These are phyloP conservation scores for Ametastegia equiseti DNA, from an alignment of 2,888 invertebrate species.

Conservation along the genomic window DNA sequence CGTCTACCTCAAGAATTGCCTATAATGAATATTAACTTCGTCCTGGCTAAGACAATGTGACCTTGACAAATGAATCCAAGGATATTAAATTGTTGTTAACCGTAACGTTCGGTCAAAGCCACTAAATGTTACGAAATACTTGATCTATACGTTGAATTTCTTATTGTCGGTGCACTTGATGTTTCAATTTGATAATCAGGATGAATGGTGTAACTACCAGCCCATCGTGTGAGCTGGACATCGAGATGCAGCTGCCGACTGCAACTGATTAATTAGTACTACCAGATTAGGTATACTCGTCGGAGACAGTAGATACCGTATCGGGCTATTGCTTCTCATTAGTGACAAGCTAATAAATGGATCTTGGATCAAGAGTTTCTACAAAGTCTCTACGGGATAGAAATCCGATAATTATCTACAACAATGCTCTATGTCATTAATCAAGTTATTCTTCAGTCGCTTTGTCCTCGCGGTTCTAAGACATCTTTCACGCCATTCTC, in stretches of 20 bases:
- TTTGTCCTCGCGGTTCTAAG: background rate
- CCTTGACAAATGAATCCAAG: background rate
- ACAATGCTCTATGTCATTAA: background rate
- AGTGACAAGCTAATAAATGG: conserved; percentile 12
- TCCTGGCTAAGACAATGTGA: background rate
- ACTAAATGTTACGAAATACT: background rate
- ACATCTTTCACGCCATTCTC: too few species aligned
- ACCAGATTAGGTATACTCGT: conserved; percentile 14
- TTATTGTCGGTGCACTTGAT: background rate
- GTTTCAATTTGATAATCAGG: background rate
- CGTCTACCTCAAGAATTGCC: background rate
- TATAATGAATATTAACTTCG: background rate
- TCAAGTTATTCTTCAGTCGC: background rate
- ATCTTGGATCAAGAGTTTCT: conserved; percentile 13
- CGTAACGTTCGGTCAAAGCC: background rate
- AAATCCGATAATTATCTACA: background rate
- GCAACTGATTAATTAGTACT: conserved; percentile 34
- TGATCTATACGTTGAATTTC: background rate
- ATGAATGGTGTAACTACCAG: background rate
- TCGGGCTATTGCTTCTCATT: conserved; percentile 22
- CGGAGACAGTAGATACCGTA: background rate
- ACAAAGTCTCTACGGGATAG: background rate
- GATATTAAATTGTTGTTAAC: background rate
- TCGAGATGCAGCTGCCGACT: background rate
- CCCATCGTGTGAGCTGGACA: conserved; percentile 8